These are phyloP conservation scores for Rhagologus leucostigma DNA, from an alignment of 2,113 vertebrate genomes.

Conservation along the genomic window DNA sequence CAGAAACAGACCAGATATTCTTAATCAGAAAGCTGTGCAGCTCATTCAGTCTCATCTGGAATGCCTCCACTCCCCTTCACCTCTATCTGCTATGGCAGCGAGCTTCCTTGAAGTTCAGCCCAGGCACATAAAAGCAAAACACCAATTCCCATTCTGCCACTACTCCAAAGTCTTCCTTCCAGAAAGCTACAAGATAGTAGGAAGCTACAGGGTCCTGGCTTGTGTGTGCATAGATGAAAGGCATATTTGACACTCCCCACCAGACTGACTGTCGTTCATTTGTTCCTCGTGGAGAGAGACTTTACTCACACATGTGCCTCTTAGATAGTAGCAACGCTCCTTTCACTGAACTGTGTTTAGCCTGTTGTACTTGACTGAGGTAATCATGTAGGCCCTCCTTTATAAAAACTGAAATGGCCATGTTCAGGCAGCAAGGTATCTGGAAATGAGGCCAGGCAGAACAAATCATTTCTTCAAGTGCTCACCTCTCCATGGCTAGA, in stretches of 20 bases:
- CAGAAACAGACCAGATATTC: not conserved
- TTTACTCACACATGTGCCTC: not conserved
- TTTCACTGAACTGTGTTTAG: not conserved
- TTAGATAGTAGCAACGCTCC: not conserved
- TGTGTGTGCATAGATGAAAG: slow-evolving; percentile 25
- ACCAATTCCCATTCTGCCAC: not conserved
- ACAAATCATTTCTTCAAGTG: not conserved
- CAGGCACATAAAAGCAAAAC: not conserved
- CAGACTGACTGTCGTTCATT: not conserved
- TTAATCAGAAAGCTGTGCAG: not conserved
- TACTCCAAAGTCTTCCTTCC: not conserved
- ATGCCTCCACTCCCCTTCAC: not conserved
- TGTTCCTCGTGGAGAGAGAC: not conserved
- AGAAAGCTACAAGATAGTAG: not conserved
- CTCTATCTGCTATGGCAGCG: not conserved
- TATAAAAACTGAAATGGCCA: not conserved
- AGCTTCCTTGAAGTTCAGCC: not conserved
- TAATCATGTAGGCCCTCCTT: not conserved
- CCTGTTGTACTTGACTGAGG: slow-evolving; percentile 6
- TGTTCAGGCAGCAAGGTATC: not conserved
- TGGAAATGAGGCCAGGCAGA: not conserved
- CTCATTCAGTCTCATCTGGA: not conserved
- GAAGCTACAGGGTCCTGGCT: not conserved
- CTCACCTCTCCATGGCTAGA: not conserved
- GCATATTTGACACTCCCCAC: not conserved